Evolutionary conservation across 1,140 invertebrate genomes (phyloP).

Genomic region (Danaus melanippus): DNA sequence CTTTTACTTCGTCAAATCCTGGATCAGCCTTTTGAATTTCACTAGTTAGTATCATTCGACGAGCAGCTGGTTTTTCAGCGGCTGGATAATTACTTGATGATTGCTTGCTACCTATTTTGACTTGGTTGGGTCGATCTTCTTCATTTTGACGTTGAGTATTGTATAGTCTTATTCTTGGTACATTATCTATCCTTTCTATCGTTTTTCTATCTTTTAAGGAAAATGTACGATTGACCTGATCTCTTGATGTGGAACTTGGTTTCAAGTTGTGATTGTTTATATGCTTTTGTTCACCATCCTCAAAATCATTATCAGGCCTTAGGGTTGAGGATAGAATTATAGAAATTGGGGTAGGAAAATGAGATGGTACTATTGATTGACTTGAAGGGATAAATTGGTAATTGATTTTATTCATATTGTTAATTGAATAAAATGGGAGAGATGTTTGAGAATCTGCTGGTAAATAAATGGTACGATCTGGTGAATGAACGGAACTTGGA

Average conservation of each 20-base stretch:
- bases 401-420: slow-evolving; percentile 44
- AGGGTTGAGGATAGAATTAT: slow-evolving; percentile 40
- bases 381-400: slow-evolving; percentile 46
- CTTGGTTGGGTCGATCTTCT: slow-evolving; percentile 29
- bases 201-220: slow-evolving; percentile 20
- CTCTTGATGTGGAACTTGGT: slow-evolving; percentile 8
- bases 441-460: slow-evolving; percentile 52
- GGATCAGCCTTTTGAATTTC: slow-evolving; percentile 37
- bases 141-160: slow-evolving; percentile 40
- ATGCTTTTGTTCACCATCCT: slow-evolving; percentile 28
- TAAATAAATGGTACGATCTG: slow-evolving; percentile 53
- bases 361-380: slow-evolving; percentile 38
- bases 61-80: slow-evolving; percentile 28
- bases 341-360: slow-evolving; percentile 46
- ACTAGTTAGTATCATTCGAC: slow-evolving; percentile 49
- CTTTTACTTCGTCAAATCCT: slow-evolving; percentile 38
- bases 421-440: slow-evolving; percentile 48
- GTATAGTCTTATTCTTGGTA: slow-evolving; percentile 26
- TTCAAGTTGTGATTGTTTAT: slow-evolving; percentile 2
- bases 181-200: slow-evolving; percentile 35
- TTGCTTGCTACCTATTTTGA: slow-evolving; percentile 1
- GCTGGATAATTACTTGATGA: neutral
- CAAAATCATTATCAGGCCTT: slow-evolving; percentile 34
- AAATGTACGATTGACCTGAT: slow-evolving; percentile 26
- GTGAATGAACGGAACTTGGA: slow-evolving; percentile 29